phyloP scores from a whole-genome alignment of 2,797 vertebrate species.

The Scleropages formosus region DNA sequence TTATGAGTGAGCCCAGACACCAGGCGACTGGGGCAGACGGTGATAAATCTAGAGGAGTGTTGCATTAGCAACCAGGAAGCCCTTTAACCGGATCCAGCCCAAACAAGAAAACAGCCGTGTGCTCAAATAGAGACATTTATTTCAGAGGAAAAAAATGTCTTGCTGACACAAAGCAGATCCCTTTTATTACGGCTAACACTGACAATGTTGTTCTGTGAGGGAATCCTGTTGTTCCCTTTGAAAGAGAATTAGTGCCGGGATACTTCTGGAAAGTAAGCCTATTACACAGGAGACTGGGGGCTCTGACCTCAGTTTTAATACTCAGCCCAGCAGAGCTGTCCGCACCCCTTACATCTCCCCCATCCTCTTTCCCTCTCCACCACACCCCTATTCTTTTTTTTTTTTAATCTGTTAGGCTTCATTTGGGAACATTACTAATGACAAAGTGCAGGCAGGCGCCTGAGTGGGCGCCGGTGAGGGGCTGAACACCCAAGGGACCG shows the following conservation, averaged over 20 bases:
- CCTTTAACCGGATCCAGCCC: conserved; percentile 74
- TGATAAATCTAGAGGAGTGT: conserved; percentile 66
- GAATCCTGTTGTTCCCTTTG: conserved; percentile 71
- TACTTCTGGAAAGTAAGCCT: conserved; percentile 43
- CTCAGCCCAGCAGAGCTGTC: background rate
- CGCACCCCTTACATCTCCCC: background rate
- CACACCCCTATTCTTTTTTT: background rate
- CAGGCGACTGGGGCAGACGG: conserved; percentile 63
- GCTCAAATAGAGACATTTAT: conserved; percentile 69
- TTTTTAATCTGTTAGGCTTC: conserved; percentile 53
- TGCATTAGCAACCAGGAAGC: conserved; percentile 68
- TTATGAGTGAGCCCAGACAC: conserved; percentile 68
- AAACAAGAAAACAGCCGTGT: conserved; percentile 72
- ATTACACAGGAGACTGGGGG: conserved; percentile 39
- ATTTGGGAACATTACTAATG: conserved; percentile 50
- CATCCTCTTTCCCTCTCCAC: conserved; percentile 28
- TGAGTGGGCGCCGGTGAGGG: conserved; percentile 27
- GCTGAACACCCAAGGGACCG: background rate
- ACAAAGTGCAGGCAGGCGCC: conserved; percentile 60
- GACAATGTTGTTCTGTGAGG: conserved; percentile 73
- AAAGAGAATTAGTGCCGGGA: conserved; percentile 62
- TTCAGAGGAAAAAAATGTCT: conserved; percentile 72
- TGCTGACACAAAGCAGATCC: conserved; percentile 83
- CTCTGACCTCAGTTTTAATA: conserved; percentile 24
- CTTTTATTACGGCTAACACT: conserved; percentile 73